These are phyloP conservation scores for Lasius platythorax DNA, from an alignment of 2,888 invertebrate species.

Conservation along the genomic window DNA sequence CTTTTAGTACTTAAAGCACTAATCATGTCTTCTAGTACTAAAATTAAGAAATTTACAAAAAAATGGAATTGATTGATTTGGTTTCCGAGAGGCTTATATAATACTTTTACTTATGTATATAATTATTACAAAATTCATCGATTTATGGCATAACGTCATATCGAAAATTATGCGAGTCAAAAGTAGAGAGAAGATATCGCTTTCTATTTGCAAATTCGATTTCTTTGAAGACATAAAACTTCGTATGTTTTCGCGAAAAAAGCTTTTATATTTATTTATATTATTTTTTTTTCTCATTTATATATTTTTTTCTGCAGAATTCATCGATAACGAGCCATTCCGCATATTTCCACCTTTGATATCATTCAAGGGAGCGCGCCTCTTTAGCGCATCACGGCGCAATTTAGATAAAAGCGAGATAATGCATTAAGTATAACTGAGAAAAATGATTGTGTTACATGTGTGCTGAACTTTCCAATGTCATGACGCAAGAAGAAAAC, in stretches of 20 bases:
- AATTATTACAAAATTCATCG: neutral
- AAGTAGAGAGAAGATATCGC: neutral
- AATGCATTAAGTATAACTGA: constrained; percentile 34
- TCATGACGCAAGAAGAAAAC: constrained; percentile 5
- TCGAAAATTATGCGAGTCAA: neutral
- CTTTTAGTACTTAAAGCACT: neutral
- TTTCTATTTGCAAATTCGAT: neutral
- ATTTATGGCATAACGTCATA: neutral
- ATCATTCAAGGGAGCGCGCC: neutral
- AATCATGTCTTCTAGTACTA: neutral
- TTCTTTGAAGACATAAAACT: neutral
- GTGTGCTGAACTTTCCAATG: constrained; percentile 19
- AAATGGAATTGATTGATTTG: neutral
- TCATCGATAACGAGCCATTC: neutral
- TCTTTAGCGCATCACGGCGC: neutral
- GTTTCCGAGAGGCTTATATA: neutral
- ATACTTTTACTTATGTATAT: neutral
- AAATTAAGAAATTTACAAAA: neutral
- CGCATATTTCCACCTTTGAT: neutral
- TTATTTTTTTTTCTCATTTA: neutral
- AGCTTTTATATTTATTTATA: neutral
- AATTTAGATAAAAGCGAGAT: constrained; percentile 36
- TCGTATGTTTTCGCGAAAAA: neutral
- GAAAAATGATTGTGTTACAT: constrained; percentile 25
- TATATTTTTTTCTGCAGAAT: neutral